Conservation (phyloP, 92 coral and sea anemone genomes). For the Ricordea florida region DNA sequence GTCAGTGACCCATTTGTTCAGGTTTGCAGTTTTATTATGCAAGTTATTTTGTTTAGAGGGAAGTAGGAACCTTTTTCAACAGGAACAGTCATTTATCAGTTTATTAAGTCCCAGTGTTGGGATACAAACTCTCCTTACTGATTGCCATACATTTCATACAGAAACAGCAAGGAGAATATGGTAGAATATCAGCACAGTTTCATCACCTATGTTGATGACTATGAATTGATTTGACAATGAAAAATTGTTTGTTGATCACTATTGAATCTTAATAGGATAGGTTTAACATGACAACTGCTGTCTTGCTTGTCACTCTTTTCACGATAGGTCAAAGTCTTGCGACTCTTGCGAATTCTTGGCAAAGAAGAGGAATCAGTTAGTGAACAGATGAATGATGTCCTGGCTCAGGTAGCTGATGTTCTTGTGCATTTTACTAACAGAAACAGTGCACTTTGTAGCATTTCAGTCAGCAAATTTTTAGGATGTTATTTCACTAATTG, state of each 20-base stretch:
- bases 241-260: background rate
- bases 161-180: too few species aligned
- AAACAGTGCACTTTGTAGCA: background rate
- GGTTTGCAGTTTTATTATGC: too few species aligned
- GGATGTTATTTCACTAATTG: too few species aligned
- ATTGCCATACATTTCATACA: too few species aligned
- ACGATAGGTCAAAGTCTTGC: slow-evolving; percentile 77
- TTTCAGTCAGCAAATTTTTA: background rate
- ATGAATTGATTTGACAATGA: background rate
- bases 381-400: slow-evolving; percentile 97
- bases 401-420: slow-evolving; percentile 81
- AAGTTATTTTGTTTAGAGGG: too few species aligned
- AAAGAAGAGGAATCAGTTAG: slow-evolving; percentile 93
- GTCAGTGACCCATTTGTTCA: slow-evolving; percentile 98
- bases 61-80: too few species aligned
- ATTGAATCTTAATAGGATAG: background rate
- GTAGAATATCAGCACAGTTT: too few species aligned
- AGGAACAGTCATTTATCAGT: too few species aligned
- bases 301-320: background rate
- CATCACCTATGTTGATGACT: too few species aligned
- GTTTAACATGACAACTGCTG: background rate
- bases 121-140: too few species aligned
- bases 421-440: background rate
- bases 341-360: slow-evolving; percentile 91
- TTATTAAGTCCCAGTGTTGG: too few species aligned